Base-by-base conservation (phyloP, 2,888 invertebrate genomes). In the Eupithecia subfuscata region DNA sequence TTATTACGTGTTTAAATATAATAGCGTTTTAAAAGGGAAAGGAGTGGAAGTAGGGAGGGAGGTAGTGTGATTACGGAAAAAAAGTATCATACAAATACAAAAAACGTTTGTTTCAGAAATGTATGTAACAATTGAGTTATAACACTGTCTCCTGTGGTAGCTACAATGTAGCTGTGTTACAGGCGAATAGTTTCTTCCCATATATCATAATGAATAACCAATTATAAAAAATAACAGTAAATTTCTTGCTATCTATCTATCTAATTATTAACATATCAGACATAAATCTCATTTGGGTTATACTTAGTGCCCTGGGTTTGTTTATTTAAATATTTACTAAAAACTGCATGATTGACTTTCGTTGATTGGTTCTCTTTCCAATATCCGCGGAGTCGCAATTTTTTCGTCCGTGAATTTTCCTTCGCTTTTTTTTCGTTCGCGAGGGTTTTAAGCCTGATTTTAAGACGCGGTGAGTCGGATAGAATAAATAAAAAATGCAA, bases 381-480 rank as follows among this genome's bases (percentile, higher is more conserved):
- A 60, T 6, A 25, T 14, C 60, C 30, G 64, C 64, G 30, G 43
- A 43, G 40, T 43, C 40, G 12, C 12, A 16, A 3, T 6, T 40
- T 7, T 68, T 43, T 25, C 14, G 22, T 67, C 67, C 22, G 22
- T 67, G 40, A n/a, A 64, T 11, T 64, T 40, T 25, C 1, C 14
- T 22, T 43, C 3, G 52, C n/a, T 67, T 40, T 40, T 22, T 43
- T 68, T 45, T 25, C 22, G 22, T 40, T 37, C n/a, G 67, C 40
- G 25, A 25, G 22, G 82, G 78, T 60, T 71, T 70, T 70, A 43
- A 71, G 68, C 70, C 52, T 73, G 63, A 56, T 69, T 76, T 70
- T 80, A 75, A 80, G 78, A 79, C 74, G 72, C 73, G 71, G 78
- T 82, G 80, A 78, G 73, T 48, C 43, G 30, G 68, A 70, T 72